phyloP scores from a whole-genome alignment of 2,888 invertebrate species.

The Empis livida region DNA sequence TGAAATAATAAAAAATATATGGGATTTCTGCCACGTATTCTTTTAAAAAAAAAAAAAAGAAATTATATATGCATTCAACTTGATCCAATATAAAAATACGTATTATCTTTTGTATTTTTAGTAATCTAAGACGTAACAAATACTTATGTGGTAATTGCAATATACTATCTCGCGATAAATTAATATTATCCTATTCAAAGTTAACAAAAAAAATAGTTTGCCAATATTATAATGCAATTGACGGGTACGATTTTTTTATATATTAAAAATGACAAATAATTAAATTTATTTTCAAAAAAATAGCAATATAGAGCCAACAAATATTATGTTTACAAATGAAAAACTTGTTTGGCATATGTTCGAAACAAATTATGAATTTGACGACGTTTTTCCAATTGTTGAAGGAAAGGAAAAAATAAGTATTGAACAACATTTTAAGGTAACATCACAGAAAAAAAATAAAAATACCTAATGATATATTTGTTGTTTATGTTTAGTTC shows the following conservation, averaged over 20 bases:
- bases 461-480: conserved; percentile 12
- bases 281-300: conserved; percentile 13
- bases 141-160: background rate
- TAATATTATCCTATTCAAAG: conserved; percentile 26
- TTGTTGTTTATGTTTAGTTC: conserved; percentile 16
- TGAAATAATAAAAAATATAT: too few relatives aligned
- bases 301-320: conserved; percentile 48
- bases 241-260: background rate
- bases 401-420: conserved; percentile 38
- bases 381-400: conserved; percentile 58
- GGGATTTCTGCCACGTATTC: too few relatives aligned
- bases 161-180: conserved; percentile 18
- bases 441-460: conserved; percentile 20
- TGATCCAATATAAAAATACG: too few relatives aligned
- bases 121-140: background rate
- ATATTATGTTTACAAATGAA: conserved; percentile 63
- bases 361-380: conserved; percentile 62
- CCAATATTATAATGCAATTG: conserved; percentile 19
- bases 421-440: conserved; percentile 30
- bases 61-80: too few relatives aligned
- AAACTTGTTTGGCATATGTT: conserved; percentile 61
- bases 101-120: background rate
- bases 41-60: too few relatives aligned
- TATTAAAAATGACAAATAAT: background rate
- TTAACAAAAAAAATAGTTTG: conserved; percentile 19